Conservation (phyloP, 1,140 invertebrate genomes). For the Hylaeus anthracinus region DNA sequence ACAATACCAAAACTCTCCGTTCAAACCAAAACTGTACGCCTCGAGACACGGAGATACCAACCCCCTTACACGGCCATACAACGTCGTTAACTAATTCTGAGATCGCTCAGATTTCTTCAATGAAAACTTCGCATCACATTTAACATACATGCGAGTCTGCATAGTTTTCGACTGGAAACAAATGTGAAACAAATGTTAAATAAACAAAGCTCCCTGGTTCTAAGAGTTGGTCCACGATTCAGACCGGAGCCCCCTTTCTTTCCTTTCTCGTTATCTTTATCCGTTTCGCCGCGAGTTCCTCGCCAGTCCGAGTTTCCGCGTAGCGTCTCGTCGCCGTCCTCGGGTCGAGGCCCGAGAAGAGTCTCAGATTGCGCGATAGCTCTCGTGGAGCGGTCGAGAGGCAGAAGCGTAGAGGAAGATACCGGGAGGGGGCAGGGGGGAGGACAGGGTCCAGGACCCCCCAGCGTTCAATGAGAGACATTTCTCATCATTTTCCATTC, state of each 20-base stretch:
- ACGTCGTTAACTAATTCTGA: too few relatives aligned
- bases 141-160: too few relatives aligned
- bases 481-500: conserved; percentile 81
- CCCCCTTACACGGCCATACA: too few relatives aligned
- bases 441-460: conserved; percentile 68
- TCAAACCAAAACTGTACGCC: too few relatives aligned
- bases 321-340: conserved; percentile 19
- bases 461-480: conserved; percentile 79
- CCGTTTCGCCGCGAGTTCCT: conserved; percentile 11
- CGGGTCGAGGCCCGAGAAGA: conserved; percentile 43
- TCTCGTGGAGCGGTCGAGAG: conserved; percentile 47
- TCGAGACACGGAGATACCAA: too few relatives aligned
- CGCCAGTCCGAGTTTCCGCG: conserved; percentile 13
- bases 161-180: too few relatives aligned
- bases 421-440: background rate
- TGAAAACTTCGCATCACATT: too few relatives aligned
- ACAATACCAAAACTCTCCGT: too few relatives aligned
- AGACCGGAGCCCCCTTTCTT: background rate
- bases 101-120: too few relatives aligned
- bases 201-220: background rate
- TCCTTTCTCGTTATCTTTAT: background rate
- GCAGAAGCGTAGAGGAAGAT: background rate
- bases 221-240: conserved; percentile 64
- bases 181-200: too few relatives aligned
- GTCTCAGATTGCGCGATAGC: conserved; percentile 74